These are phyloP conservation scores for Phortica magna DNA, from an alignment of 2,888 invertebrate species.

Conservation along the genomic window DNA sequence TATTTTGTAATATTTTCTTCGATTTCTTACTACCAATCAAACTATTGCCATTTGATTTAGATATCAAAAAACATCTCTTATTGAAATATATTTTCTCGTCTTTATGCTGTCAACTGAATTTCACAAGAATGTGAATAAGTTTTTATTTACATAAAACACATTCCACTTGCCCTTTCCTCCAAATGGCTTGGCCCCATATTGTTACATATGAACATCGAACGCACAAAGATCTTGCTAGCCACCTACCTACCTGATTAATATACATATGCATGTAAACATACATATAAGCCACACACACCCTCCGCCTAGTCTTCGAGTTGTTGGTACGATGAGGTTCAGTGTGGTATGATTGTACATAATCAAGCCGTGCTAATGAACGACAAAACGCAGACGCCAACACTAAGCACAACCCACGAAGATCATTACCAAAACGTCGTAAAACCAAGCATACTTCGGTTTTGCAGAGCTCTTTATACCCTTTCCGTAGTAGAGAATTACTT, in stretches of 20 bases:
- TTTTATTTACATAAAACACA: not conserved
- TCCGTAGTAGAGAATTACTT: no score
- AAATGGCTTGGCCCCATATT: not conserved
- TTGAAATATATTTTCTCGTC: constrained; percentile 33
- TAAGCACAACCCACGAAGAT: constrained; percentile 57
- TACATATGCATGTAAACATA: constrained; percentile 33
- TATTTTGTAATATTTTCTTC: no score
- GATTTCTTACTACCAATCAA: no score
- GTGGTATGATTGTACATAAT: not conserved
- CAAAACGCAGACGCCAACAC: constrained; percentile 58
- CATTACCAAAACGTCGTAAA: constrained; percentile 18
- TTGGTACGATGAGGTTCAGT: not conserved
- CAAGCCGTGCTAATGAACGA: constrained; percentile 50
- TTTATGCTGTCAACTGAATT: not conserved
- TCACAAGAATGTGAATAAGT: constrained; percentile 2
- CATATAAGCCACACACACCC: constrained; percentile 58
- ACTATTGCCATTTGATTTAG: constrained; percentile 22
- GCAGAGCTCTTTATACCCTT: no score
- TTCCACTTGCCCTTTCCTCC: not conserved
- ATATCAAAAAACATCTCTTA: constrained; percentile 50
- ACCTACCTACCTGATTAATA: constrained; percentile 57
- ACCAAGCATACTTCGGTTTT: not conserved
- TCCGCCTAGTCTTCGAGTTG: constrained; percentile 34
- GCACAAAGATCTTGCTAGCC: not conserved
- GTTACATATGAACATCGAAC: not conserved